A percentile compares a stretch with the other conserved stretches of the same genome.
phyloP scores from a whole-genome alignment of 2,888 invertebrate genomes.

The Siphonodentalium dalli region DNA sequence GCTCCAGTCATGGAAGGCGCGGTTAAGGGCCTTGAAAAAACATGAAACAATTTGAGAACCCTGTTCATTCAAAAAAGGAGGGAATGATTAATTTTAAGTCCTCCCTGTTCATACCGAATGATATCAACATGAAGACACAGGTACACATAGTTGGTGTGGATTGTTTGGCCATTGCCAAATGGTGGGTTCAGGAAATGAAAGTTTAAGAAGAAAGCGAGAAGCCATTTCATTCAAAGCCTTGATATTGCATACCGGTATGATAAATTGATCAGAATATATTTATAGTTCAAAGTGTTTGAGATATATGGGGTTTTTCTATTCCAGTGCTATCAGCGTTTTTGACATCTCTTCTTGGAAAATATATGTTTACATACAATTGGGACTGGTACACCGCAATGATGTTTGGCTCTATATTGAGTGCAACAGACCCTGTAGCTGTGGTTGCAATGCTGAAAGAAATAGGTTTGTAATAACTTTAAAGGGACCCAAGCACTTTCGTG shows the following conservation, averaged over 20 bases:
- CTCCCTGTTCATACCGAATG: too few species aligned
- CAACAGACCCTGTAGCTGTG: constrained; percentile 68
- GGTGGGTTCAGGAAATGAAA: too few species aligned
- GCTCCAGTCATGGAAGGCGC: too few species aligned
- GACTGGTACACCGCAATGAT: constrained; percentile 59
- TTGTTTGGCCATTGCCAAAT: too few species aligned
- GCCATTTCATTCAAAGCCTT: too few species aligned
- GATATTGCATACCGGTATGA: neutral
- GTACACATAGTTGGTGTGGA: too few species aligned
- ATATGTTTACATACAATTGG: constrained; percentile 59
- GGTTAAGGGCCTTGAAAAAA: too few species aligned
- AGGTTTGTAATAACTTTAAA: constrained; percentile 44
- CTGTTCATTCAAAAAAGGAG: too few species aligned
- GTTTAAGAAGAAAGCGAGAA: too few species aligned
- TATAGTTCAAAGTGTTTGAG: neutral
- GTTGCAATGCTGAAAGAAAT: constrained; percentile 66
- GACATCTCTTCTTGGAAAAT: constrained; percentile 48
- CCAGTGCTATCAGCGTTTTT: constrained; percentile 54
- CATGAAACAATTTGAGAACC: too few species aligned
- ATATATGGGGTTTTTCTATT: constrained; percentile 16
- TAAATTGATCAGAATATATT: neutral
- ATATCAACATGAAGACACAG: too few species aligned
- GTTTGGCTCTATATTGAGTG: constrained; percentile 66
- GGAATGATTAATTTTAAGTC: too few species aligned
- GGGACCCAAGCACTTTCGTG: neutral